Evolutionary conservation across 2,113 vertebrate genomes (phyloP).

Genomic region (Cyphomyrus discorhynchus): DNA sequence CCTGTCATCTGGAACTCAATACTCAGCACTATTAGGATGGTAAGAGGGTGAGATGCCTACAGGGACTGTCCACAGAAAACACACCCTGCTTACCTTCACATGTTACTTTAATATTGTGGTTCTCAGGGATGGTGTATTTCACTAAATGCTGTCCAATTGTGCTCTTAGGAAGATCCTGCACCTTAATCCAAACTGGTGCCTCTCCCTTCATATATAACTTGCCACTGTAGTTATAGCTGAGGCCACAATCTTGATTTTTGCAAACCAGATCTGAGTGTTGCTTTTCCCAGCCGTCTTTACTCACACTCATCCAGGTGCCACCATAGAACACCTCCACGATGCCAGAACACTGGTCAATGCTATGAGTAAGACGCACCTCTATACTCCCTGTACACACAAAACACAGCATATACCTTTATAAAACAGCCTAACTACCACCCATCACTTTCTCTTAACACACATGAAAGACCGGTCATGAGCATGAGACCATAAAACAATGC

Average conservation of each 20-base stretch:
- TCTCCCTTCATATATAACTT: not conserved
- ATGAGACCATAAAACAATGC: not conserved
- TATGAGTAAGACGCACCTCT: conserved; percentile 12
- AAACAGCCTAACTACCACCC: not conserved
- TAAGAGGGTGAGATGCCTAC: not conserved
- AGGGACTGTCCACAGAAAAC: not conserved
- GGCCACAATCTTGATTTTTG: conserved; percentile 22
- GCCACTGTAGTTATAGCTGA: rapidly evolving
- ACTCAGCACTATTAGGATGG: not conserved
- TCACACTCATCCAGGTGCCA: conserved; percentile 14
- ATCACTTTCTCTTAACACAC: not conserved
- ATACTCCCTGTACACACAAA: conserved; percentile 27
- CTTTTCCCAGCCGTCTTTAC: rapidly evolving
- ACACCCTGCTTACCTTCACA: conserved; percentile 38
- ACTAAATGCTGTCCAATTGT: not conserved
- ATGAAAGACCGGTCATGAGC: not conserved
- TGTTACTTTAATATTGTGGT: conserved; percentile 3
- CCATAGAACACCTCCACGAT: conserved; percentile 34
- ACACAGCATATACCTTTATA: not conserved
- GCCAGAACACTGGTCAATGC: conserved; percentile 45
- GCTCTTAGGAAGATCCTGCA: too few relatives aligned
- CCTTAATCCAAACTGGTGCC: not conserved
- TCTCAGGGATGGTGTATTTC: rapidly evolving
- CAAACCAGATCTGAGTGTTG: conserved; percentile 16
- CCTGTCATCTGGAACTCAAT: not conserved